phyloP scores from a whole-genome alignment of 92 coral and sea anemone genomes.

The Umimayanthus kanabou region DNA sequence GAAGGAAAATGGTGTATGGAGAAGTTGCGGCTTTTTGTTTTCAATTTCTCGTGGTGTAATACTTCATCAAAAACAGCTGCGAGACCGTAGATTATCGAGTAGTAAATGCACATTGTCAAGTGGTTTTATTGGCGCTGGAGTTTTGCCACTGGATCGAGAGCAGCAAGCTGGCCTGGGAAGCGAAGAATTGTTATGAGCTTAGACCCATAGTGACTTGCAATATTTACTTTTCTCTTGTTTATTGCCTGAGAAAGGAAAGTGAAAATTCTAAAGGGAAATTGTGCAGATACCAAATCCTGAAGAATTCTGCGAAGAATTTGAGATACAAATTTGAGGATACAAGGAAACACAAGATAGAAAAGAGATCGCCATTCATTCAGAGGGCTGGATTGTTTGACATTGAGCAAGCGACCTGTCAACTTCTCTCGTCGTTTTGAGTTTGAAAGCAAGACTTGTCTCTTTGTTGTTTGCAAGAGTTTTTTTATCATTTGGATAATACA shows the following conservation, averaged over 20 bases:
- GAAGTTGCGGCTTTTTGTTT: slow-evolving; percentile 16
- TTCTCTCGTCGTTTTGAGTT: neutral
- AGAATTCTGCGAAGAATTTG: neutral
- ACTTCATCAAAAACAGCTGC: neutral
- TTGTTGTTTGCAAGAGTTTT: neutral
- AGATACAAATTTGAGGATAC: neutral
- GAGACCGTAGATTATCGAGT: neutral
- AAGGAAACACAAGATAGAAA: neutral
- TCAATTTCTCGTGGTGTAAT: neutral
- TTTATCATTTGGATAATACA: neutral
- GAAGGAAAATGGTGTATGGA: neutral
- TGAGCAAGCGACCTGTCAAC: neutral
- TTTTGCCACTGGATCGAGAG: neutral
- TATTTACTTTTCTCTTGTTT: slow-evolving; percentile 25
- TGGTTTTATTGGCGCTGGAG: neutral
- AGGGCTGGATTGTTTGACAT: slow-evolving; percentile 6
- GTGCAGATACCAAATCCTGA: neutral
- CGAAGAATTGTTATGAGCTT: neutral
- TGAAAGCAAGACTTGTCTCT: neutral
- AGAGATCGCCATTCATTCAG: neutral
- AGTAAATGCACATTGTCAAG: slow-evolving; percentile 26
- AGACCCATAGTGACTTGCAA: slow-evolving; percentile 13
- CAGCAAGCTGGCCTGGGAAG: neutral
- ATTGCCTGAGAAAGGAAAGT: slow-evolving; percentile 1
- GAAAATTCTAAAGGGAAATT: neutral